phyloP scores from a whole-genome alignment of 2,888 invertebrate species.

The Drosophila villosipedis region DNA sequence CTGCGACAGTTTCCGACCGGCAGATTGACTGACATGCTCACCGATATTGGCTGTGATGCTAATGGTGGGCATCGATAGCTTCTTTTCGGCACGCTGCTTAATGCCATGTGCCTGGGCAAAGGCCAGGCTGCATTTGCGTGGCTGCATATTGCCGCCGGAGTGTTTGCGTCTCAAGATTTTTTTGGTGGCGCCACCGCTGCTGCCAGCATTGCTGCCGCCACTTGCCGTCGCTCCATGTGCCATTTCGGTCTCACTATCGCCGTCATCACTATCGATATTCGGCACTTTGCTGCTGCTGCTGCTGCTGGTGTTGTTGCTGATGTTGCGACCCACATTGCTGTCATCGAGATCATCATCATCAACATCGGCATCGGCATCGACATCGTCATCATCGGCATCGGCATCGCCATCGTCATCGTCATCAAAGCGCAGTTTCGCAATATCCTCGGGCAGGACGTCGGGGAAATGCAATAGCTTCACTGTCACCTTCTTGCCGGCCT shows the following conservation, averaged over 20 bases:
- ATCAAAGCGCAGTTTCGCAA: constrained; percentile 82
- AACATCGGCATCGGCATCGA: constrained; percentile 28
- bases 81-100: constrained; percentile 71
- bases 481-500: constrained; percentile 84
- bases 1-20: constrained; percentile 62
- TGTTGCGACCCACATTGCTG: constrained; percentile 28
- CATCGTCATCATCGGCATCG: constrained; percentile 39
- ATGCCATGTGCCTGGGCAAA: constrained; percentile 85
- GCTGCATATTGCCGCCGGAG: constrained; percentile 80
- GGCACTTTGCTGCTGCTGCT: constrained; percentile 20
- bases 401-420: constrained; percentile 66
- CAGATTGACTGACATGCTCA: constrained; percentile 56
- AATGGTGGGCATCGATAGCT: constrained; percentile 77
- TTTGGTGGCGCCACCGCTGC: constrained; percentile 51
- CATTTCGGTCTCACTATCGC: constrained; percentile 20
- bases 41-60: constrained; percentile 70
- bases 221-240: not conserved
- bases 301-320: not conserved
- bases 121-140: constrained; percentile 84
- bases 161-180: constrained; percentile 83
- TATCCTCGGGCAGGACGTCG: constrained; percentile 84
- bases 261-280: constrained; percentile 51
- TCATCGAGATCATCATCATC: constrained; percentile 11
- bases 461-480: constrained; percentile 84
- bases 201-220: not conserved